Evolutionary conservation across 2,888 invertebrate genomes (phyloP), one percentile per base, ranked within the genome.

Genomic region (Mystacides longicornis): DNA sequence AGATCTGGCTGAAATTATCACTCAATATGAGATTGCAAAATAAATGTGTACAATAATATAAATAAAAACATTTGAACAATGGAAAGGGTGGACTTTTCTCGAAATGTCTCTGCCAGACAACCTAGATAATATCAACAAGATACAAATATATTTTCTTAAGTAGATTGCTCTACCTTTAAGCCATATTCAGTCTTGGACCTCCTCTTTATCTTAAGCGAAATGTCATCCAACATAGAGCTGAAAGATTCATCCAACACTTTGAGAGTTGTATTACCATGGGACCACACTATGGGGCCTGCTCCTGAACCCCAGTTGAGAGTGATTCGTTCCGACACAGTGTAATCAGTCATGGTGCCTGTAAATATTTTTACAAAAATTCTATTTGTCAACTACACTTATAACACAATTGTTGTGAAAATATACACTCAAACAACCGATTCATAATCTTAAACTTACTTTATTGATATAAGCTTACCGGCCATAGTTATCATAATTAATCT

Each of bases 251-350:
- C 77, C 20, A 85, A 70, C 57, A 77, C 79, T 66, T 82, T 82
- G 63, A 86, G 74, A 19, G 80, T 77, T 68, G 81, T 78, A 64
- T 83, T 79, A 2, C 87, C 87, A 65, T 83, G 82, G 52, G 88
- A 84, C 90, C 90, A 90, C 45, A 84, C 82, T 47, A 90, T 74
- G 1, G 59, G 59, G 65, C 81, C 81, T 11, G 82, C 81, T 53
- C 82, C 79, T 14, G 88, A 82, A 9, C 89, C 88, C 87, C 90
- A 90, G 66, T 86, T 82, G 63, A 92, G 73, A 20, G 90, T 87
- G 64, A 90, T 88, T 64, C 92, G 79, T 72, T 93, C 92, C 69
- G 83, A 83, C 60, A 93, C 86, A 27, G 81, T 83, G 66, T 86
- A 85, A 72, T 92, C 91, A 43, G 79, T 80, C 37, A 92, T 72